Percentiles rank a stretch among this genome's conserved stretches.
Evolutionary conservation across 1,140 invertebrate species (phyloP).

Genomic region (Saccostrea glomerata): DNA sequence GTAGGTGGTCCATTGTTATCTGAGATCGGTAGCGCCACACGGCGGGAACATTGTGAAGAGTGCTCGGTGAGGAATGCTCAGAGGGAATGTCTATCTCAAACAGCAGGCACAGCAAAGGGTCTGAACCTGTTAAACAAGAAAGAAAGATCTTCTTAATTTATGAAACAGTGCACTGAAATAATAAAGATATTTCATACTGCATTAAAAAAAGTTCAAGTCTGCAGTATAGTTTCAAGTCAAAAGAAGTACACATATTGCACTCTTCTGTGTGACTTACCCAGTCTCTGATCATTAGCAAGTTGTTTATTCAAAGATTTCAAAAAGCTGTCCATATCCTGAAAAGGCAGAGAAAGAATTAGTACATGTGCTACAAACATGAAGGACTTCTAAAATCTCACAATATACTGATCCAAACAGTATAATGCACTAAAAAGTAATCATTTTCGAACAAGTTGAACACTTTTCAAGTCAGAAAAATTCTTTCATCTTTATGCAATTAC

Average conservation of each 20-base stretch:
- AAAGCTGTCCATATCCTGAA: constrained; percentile 54
- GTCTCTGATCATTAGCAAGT: constrained; percentile 55
- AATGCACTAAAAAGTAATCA: too few relatives aligned
- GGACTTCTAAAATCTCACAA: too few relatives aligned
- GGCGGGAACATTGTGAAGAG: constrained; percentile 43
- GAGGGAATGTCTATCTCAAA: constrained; percentile 62
- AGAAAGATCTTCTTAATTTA: neutral
- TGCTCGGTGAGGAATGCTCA: neutral
- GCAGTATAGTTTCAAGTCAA: too few relatives aligned
- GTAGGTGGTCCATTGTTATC: constrained; percentile 59
- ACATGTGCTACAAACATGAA: neutral
- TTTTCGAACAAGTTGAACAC: too few relatives aligned
- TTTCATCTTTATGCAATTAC: constrained; percentile 32
- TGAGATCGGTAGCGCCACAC: constrained; percentile 62
- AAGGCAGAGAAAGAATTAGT: neutral
- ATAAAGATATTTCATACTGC: too few relatives aligned
- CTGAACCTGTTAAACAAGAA: constrained; percentile 52
- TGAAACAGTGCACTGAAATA: too few relatives aligned
- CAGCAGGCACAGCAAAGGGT: constrained; percentile 59
- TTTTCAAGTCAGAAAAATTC: too few relatives aligned
- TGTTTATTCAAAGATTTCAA: constrained; percentile 49
- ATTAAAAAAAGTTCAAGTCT: too few relatives aligned
- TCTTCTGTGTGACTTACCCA: constrained; percentile 53
- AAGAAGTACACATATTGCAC: too few relatives aligned
- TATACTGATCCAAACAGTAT: too few relatives aligned